A percentile compares a stretch with the other conserved stretches of the same genome.
phyloP scores from a whole-genome alignment of 2,113 vertebrate species.

The Nycticryphes semicollaris region DNA sequence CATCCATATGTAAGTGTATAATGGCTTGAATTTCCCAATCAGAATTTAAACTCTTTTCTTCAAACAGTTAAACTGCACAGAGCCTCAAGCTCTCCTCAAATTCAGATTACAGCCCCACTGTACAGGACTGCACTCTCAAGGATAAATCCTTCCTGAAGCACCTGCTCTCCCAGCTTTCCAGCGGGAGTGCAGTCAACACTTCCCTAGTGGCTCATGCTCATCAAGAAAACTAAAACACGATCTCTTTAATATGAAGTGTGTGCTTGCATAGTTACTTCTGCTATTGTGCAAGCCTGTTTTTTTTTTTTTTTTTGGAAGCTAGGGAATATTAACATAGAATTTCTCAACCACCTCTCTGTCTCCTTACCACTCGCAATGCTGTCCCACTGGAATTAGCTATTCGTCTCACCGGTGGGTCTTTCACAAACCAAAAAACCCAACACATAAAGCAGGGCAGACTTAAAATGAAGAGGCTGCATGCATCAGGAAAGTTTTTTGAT shows the following conservation, averaged over 20 bases:
- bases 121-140: fast-evolving
- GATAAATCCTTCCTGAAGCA: background rate
- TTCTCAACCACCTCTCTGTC: background rate
- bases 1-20: background rate
- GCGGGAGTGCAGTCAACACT: background rate
- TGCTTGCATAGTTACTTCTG: background rate
- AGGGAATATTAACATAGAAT: background rate
- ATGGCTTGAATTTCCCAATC: background rate
- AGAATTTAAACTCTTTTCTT: background rate
- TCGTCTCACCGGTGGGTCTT: background rate
- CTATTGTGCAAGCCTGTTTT: background rate
- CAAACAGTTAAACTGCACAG: background rate
- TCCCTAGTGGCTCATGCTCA: background rate
- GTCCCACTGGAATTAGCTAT: background rate
- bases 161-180: background rate
- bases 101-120: background rate
- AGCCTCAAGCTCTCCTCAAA: background rate
- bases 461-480: background rate
- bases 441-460: background rate
- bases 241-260: background rate
- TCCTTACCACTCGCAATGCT: background rate
- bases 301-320: background rate
- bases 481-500: background rate
- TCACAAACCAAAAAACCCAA: background rate
- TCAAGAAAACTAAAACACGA: background rate